These are phyloP conservation scores for Todiramphus chloris DNA, from an alignment of 2,113 vertebrate species.

Conservation along the genomic window DNA sequence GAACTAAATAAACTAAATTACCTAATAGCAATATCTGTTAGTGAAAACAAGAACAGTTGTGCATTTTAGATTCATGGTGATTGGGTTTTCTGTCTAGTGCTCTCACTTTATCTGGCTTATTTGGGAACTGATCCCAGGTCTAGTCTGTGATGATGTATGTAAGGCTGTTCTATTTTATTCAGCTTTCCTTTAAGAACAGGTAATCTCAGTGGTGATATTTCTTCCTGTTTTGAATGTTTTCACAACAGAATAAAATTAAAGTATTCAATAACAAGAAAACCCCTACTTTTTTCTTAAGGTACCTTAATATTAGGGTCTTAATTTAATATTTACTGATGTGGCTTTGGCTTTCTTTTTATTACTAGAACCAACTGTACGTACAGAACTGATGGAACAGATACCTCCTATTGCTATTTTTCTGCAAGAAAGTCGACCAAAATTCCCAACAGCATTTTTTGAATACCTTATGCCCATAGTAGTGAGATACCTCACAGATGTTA, in stretches of 20 bases:
- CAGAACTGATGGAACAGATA: conserved; percentile 91
- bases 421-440: conserved; percentile 85
- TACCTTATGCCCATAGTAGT: conserved; percentile 87
- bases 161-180: neutral
- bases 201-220: neutral
- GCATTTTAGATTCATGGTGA: neutral
- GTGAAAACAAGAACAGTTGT: neutral
- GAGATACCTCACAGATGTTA: conserved; percentile 85
- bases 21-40: neutral
- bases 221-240: neutral
- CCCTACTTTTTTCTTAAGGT: neutral
- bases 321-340: neutral
- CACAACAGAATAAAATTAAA: too few relatives aligned
- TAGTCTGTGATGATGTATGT: neutral
- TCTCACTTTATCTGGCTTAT: neutral
- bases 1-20: neutral
- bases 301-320: neutral
- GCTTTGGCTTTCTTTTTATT: neutral
- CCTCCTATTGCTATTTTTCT: conserved; percentile 89
- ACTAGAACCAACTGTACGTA: conserved; percentile 87
- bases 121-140: neutral
- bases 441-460: conserved; percentile 84
- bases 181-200: neutral
- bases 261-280: neutral
- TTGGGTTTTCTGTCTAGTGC: neutral